A percentile compares a stretch with the other conserved stretches of the same genome.
Conservation (phyloP, 2,113 vertebrate genomes). For the Cairina moschata region DNA sequence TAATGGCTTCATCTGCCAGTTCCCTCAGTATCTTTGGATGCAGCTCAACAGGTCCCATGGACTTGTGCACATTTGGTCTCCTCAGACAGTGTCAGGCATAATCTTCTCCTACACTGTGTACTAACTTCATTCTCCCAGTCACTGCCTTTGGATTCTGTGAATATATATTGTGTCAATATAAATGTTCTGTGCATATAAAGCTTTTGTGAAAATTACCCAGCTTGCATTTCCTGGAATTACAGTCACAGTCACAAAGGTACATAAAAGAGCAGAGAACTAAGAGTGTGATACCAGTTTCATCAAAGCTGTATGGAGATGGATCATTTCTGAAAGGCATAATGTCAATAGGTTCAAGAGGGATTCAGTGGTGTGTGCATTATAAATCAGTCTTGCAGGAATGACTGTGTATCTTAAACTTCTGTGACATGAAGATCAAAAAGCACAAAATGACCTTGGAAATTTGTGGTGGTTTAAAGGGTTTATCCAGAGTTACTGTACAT, state of each 20-base stretch:
- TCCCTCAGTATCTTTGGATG: not conserved
- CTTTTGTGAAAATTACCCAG: not conserved
- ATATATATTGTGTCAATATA: not conserved
- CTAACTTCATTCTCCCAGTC: not conserved
- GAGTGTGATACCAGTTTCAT: not conserved
- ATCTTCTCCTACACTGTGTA: not conserved
- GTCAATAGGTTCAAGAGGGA: fast-evolving
- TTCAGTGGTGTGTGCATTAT: not conserved
- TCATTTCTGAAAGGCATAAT: not conserved
- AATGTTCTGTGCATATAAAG: not conserved
- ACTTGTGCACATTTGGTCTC: not conserved
- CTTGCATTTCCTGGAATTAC: not conserved
- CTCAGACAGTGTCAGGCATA: not conserved
- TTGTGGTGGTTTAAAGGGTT: not conserved
- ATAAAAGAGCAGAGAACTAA: not conserved
- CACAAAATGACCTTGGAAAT: not conserved
- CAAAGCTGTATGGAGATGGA: not conserved
- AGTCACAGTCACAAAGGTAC: not conserved
- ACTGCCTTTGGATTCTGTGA: not conserved
- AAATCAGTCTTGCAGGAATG: not conserved
- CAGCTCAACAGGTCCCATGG: not conserved
- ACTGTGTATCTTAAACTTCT: not conserved
- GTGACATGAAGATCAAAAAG: not conserved
- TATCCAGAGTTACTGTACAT: not conserved
- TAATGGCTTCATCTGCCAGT: not conserved